Evolutionary conservation across 2,797 vertebrate species (phyloP), one percentile per base, ranked within the genome.

Genomic region (Sebastes kiyomatsui): DNA sequence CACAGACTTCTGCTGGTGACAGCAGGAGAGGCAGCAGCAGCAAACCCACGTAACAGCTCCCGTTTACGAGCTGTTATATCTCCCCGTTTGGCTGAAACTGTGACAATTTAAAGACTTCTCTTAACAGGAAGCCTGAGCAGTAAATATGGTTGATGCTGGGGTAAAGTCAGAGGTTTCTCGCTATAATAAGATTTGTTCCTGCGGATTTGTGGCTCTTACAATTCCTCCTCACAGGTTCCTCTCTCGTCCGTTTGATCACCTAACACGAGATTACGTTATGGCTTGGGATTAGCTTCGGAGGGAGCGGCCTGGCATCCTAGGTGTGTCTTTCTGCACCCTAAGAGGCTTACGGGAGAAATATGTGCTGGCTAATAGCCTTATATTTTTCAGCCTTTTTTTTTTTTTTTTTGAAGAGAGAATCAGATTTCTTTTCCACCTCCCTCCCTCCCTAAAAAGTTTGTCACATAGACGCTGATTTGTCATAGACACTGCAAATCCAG

Each of bases 131-230:
- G 75, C 79, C 71, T 61, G 56, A 80, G 83, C 82, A 74, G 82
- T 92, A 90, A 91, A 91, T 84, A 88, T 67, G 79, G 67, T 69
- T 78, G 87, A 86, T 86, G 76, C 78, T 1, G 25, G 60, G 54
- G 72, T 83, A 84, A 87, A 92, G 87, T 88, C 91, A 82, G 83
- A 87, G 86, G 79, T 87, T 91, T 86, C 75, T 86, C 55, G 18
- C 87, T 76, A 64, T 95, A 96, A 96, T 94, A 91, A 95, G 96
- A 96, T 96, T 96, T 95, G 92, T 93, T 95, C 86, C 91, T 86
- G 84, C 62, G 93, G 94, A 95, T 95, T 94, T 94, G 88, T 76
- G 84, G 83, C 87, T 93, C 85, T 91, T 94, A 94, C 94, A 93
- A 91, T 93, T 95, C 80, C 81, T 88, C 88, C 81, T 94, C 87